Evolutionary conservation across 2,113 vertebrate genomes (phyloP), one percentile per base, ranked within the genome.

Genomic region (Megaceryle torquata): DNA sequence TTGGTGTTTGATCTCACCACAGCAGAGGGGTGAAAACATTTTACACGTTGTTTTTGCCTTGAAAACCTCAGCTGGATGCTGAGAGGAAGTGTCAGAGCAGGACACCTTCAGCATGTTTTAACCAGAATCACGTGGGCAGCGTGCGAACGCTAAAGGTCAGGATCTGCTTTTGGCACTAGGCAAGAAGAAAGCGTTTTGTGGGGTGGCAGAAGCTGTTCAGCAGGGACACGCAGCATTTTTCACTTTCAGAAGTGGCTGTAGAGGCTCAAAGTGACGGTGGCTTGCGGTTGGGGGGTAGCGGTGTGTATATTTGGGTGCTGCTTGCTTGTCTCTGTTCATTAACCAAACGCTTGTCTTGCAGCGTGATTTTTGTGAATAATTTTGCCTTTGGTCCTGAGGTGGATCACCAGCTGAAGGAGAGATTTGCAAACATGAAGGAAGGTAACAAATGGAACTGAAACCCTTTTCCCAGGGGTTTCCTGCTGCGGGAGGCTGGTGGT

Each of bases 301-400:
- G 60, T n/a, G n/a, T 41, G 35, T 44, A 9, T 14, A 2, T 19
- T 65, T 13, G 64, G 44, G 46, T 82, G 77, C 46, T 25, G 0
- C 31, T 43, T 86, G 43, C 43, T 29, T 67, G 24, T 82, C 51
- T 61, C 61, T 10, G 7, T 64, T 67, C 15, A 96, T 86, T 98
- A 97, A 86, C 96, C 82, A 56, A 50, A 90, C 57, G 79, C 5
- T 96, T 98, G 37, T 97, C 97, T 98, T 98, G 93, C 98, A 99
- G 99, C 98, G 99, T 99, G 98, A 99, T 99, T 97, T 99, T 99
- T 99, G 99, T 99, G 98, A 99, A 99, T 98, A 99, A 99, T 96
- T 99, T 99, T 98, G 99, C 99, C 98, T 99, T 99, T 96, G 99
- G 99, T 98, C 99, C 99, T 96, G 99, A 99, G 97, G 99, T 99